Evolutionary conservation across 2,113 vertebrate species (phyloP).

Genomic region (Coryphaenoides rupestris): DNA sequence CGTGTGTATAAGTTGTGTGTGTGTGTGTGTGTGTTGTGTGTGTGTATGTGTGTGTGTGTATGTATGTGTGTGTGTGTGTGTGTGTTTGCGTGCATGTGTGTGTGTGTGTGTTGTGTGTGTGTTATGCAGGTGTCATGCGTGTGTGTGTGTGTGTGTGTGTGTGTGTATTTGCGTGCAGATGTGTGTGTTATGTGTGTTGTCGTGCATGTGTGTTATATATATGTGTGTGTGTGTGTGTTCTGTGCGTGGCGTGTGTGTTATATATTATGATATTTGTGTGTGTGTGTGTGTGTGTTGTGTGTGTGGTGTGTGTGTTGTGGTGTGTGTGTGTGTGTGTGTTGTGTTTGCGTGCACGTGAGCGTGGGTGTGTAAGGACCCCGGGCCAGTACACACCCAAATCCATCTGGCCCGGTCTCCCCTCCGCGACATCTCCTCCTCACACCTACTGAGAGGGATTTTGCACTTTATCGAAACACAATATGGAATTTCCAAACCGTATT

Average conservation of each 20-base stretch:
- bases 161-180: no score
- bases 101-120: no score
- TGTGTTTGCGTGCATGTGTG: no score
- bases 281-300: not conserved
- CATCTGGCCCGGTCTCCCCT: conserved; percentile 56
- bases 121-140: no score
- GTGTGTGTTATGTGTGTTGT: no score
- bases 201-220: not conserved
- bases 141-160: not conserved
- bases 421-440: conserved; percentile 32
- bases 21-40: no score
- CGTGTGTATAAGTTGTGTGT: not conserved
- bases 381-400: conserved; percentile 48
- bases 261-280: not conserved
- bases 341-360: not conserved
- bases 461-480: conserved; percentile 44
- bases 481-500: conserved; percentile 52
- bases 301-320: conserved; percentile 14
- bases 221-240: no score
- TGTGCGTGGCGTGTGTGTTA: not conserved
- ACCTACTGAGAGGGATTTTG: conserved; percentile 45
- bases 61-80: no score
- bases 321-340: conserved; percentile 11
- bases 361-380: not conserved
- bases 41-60: no score